Conservation (phyloP, 2,113 vertebrate genomes). For the Ardeotis arabs region DNA sequence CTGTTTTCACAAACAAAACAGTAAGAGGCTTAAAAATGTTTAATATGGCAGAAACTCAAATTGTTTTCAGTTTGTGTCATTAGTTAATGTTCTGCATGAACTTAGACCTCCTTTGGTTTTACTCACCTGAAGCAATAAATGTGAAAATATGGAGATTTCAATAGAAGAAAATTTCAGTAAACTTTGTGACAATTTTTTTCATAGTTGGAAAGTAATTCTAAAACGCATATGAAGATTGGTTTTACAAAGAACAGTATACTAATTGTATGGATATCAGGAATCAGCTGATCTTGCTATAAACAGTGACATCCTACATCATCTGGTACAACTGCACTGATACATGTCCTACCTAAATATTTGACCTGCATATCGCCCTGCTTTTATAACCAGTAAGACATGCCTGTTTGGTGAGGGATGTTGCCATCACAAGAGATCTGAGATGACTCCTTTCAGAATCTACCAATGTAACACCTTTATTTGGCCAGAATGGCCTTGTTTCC, state of each 20-base stretch:
- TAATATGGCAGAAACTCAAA: neutral
- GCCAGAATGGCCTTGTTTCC: neutral
- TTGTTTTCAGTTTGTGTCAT: neutral
- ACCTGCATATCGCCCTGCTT: neutral
- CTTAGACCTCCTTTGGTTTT: neutral
- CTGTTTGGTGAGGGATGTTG: neutral
- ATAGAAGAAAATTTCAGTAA: neutral
- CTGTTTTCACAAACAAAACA: neutral
- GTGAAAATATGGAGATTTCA: neutral
- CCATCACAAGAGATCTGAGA: neutral
- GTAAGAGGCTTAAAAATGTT: neutral
- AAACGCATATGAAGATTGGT: neutral
- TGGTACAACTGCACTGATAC: neutral
- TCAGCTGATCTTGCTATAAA: neutral
- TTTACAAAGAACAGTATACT: neutral
- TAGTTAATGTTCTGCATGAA: neutral
- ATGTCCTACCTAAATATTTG: neutral
- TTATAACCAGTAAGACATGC: neutral
- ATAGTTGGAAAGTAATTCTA: neutral
- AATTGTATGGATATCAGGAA: neutral
- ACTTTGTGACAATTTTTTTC: neutral
- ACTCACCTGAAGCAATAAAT: neutral
- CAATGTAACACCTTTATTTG: neutral
- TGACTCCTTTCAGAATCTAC: neutral
- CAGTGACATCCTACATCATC: neutral